These are phyloP conservation scores for Rapana venosa DNA, from an alignment of 2,888 invertebrate species.

Conservation along the genomic window DNA sequence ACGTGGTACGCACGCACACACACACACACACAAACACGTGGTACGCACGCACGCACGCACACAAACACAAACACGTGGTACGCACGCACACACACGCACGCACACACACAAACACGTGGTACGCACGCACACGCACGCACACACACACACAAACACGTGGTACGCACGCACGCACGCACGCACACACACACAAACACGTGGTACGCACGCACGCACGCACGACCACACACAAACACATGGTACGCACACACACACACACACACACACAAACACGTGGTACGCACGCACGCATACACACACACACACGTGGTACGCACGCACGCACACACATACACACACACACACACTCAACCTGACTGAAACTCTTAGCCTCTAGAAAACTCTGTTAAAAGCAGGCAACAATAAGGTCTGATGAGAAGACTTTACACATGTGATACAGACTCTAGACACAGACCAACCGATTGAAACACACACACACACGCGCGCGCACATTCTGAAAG, in stretches of 20 bases:
- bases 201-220: not conserved
- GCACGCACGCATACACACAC: no score
- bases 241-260: not conserved
- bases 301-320: no score
- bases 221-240: no score
- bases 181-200: not conserved
- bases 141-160: not conserved
- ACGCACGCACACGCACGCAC: not conserved
- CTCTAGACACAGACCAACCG: no score
- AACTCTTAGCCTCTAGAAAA: no score
- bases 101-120: not conserved
- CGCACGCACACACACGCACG: not conserved
- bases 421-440: no score
- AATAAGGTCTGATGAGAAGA: no score
- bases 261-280: no score
- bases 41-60: not conserved
- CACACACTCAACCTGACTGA: no score
- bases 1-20: not conserved
- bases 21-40: not conserved
- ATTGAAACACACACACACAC: not conserved
- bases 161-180: not conserved
- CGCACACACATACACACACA: not conserved
- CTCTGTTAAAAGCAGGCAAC: no score
- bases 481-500: no score
- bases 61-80: no score